Base-by-base conservation (phyloP, 2,888 invertebrate species). In the Drosophila gaucha region DNA sequence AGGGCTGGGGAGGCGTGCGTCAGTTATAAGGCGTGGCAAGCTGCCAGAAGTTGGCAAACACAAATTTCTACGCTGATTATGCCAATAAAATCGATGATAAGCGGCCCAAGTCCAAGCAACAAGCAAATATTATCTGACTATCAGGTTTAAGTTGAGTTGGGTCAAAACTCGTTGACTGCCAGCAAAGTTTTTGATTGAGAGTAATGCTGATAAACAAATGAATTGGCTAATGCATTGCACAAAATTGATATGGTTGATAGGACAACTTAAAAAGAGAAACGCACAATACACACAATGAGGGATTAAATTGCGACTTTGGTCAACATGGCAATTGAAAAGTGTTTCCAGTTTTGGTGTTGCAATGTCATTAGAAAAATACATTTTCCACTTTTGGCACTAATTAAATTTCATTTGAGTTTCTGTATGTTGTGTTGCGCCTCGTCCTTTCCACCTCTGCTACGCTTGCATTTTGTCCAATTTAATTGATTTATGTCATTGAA, bases 81-180 rank as follows among this genome's bases (percentile, higher is more conserved):
- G 84, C 80, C 86, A 84, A 84, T 84, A 86, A 84, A 86, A 84
- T 84, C 84, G 67, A 86, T 84, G 86, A 83, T 78, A 76, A 78
- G 80, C 70, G 44, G 31, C 52, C 60, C 14, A 31, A 50, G 49
- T 52, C 31, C 41, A 35, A 57, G 76, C 78, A 83, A 73, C 80
- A 82, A 82, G 86, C 73, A 33, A 50, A 60, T 57, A 57, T 43
- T 30, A 46, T 41, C 36, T 36, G 50, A 10, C 47, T 39, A 55
- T 41, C 52, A 62, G 64, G 54, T 57, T 74, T 74, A 69, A 65
- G 72, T 60, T 73, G 73, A 72, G 62, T 67, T 76, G 57, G 60
- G 65, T 58, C 50, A 38, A 58, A 41, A 38, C 41, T 35, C 60
- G 44, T 44, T 52, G 65, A 68, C 51, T 73, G 63, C 59, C 56